Evolutionary conservation across 2,797 vertebrate genomes (phyloP), one percentile per base, ranked within the genome.

Genomic region (Phrynocephalus guinanensis): DNA sequence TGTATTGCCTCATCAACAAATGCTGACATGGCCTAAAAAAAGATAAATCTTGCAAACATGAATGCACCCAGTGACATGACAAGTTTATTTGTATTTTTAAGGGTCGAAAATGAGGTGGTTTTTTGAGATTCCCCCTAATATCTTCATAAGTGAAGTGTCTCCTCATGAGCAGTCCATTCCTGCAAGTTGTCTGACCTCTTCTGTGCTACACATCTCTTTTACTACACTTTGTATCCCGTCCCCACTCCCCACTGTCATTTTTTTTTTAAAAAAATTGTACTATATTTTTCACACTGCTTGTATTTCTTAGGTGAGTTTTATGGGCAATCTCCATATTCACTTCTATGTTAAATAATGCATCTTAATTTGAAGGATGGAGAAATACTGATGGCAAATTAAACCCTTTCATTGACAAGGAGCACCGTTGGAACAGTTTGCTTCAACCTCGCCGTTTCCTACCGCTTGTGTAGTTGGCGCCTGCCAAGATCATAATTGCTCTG

Each of bases 401-500:
- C 76, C 91, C 89, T 92, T 89, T 92, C 81, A 91, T 50, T 76
- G 71, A 8, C 68, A 83, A 90, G 63, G 33, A 16, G 71, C 78
- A 79, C 7, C 33, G 26, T 92, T 81, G 90, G 4, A 67, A 0
- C 26, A 30, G 28, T 88, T 91, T 79, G 86, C 77, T 83, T 76
- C 89, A 82, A 0, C 26, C 83, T 91, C 91, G 87, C 89, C 90
- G 91, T 88, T 93, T 90, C 83, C 91, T 90, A 87, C 80, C 87
- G 90, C 70, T 87, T 75, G 56, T 87, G 68, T 91, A 75, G 63
- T 78, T 79, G 83, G 81, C 86, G 90, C 73, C 20, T 91, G 90
- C 91, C 91, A 92, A 93, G 89, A 82, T 33, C 87, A 70, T 91
- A 92, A 94, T 93, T 92, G 92, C 91, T 93, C 92, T 84, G 76